Conservation (phyloP, 1,140 invertebrate genomes). For the Caerostris extrusa region DNA sequence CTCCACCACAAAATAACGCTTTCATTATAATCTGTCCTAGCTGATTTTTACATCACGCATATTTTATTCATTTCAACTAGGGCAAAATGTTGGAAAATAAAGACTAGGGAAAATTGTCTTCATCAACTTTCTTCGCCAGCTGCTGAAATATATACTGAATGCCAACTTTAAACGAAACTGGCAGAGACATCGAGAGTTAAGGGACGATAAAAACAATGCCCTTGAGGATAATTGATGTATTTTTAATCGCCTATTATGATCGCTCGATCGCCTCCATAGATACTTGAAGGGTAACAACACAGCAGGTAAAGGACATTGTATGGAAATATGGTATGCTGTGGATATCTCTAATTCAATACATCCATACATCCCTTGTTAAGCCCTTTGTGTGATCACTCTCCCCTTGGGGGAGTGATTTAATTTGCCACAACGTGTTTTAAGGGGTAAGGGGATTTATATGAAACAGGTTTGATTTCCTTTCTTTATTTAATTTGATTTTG, state of each 20-base stretch:
- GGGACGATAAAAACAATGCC: not conserved
- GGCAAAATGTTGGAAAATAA: not conserved
- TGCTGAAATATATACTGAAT: not conserved
- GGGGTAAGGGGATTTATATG: no score
- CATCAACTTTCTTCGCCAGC: not conserved
- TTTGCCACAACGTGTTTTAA: not conserved
- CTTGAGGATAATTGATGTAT: not conserved
- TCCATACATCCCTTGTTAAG: conserved; percentile 21
- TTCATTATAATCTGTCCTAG: no score
- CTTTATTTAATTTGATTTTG: no score
- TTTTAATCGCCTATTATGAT: conserved; percentile 38
- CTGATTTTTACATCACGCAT: no score
- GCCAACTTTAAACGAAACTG: not conserved
- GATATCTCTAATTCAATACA: conserved; percentile 17
- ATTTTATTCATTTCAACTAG: not conserved
- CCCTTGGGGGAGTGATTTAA: not conserved
- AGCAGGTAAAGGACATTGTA: not conserved
- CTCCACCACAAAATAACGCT: no score
- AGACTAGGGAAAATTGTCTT: not conserved
- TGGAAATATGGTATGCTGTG: no score
- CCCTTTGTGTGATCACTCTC: not conserved
- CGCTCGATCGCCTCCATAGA: not conserved
- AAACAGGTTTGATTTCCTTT: no score
- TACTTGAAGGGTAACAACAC: not conserved
- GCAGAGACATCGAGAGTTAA: no score